phyloP scores from a whole-genome alignment of 2,797 vertebrate species.

The Hipposideros larvatus region DNA sequence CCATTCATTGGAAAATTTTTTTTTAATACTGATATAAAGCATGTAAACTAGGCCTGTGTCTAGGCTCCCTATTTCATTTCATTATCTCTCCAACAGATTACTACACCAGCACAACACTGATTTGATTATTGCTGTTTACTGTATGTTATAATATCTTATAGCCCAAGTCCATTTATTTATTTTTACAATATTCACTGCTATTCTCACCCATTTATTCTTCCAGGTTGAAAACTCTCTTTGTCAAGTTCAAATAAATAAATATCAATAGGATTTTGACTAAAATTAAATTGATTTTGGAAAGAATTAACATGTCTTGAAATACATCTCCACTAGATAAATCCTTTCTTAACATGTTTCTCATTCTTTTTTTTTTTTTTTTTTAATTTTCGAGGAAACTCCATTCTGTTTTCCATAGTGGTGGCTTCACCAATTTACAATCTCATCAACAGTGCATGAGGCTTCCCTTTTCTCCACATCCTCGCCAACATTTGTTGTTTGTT shows the following conservation, averaged over 20 bases:
- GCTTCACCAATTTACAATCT: neutral
- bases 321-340: neutral
- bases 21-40: neutral
- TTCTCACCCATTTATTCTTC: constrained; percentile 28
- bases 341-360: constrained; percentile 59
- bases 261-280: constrained; percentile 23
- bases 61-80: neutral
- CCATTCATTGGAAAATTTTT: neutral
- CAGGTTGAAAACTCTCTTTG: constrained; percentile 43
- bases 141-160: constrained; percentile 20
- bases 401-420: neutral
- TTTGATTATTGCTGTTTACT: constrained; percentile 26
- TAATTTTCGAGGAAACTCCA: neutral
- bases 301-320: constrained; percentile 23
- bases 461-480: neutral
- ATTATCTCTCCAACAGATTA: neutral
- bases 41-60: neutral
- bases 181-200: constrained; percentile 22
- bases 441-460: neutral
- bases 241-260: constrained; percentile 57
- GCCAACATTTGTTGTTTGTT: neutral
- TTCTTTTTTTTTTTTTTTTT: neutral
- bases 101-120: neutral
- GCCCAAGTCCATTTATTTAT: neutral
- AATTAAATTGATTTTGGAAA: constrained; percentile 20